These are phyloP conservation scores for Plestiodon gilberti DNA, from an alignment of 2,113 vertebrate genomes.

Conservation along the genomic window DNA sequence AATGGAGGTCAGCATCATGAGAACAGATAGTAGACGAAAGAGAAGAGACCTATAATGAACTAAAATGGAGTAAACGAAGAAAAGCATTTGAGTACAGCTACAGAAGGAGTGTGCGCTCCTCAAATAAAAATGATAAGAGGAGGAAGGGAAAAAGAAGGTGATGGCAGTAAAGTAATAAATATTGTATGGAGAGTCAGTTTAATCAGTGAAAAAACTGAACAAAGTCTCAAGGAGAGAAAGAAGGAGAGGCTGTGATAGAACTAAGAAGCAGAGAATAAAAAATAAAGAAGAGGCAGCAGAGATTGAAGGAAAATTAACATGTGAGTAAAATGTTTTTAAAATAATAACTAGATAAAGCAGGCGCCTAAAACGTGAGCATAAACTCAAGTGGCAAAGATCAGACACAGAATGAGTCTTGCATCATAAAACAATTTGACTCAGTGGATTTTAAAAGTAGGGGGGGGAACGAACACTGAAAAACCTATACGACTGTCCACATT, in stretches of 20 bases:
- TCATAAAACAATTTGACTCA: neutral
- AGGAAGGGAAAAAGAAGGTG: neutral
- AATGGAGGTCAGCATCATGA: no score
- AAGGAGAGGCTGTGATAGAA: neutral
- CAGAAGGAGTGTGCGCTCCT: no score
- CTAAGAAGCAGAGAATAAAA: neutral
- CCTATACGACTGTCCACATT: neutral
- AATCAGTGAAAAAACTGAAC: neutral
- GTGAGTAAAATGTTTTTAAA: no score
- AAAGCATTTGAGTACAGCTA: no score
- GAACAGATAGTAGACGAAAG: neutral
- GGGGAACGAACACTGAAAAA: neutral
- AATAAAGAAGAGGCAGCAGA: neutral
- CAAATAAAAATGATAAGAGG: neutral
- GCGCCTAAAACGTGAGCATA: neutral
- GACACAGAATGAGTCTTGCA: neutral
- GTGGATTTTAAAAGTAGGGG: neutral
- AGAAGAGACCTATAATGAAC: neutral
- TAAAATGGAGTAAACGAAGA: neutral
- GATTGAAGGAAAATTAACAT: neutral
- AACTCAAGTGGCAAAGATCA: no score
- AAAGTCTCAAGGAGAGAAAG: neutral
- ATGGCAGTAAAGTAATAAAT: neutral
- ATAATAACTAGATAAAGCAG: neutral
- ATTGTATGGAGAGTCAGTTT: neutral